phyloP scores from a whole-genome alignment of 2,888 invertebrate species.

The Leuctra nigra region DNA sequence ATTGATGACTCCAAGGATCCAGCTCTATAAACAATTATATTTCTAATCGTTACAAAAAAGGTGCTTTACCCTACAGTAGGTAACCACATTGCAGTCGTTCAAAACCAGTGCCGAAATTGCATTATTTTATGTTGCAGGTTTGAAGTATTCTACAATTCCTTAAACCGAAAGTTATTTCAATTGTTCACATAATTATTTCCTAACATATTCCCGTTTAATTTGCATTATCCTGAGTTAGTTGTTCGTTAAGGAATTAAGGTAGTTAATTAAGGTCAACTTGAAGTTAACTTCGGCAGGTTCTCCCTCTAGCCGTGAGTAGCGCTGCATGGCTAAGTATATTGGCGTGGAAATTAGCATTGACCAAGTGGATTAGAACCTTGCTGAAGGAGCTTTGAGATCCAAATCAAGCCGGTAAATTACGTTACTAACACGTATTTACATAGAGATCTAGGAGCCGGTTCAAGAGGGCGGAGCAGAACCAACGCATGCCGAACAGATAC shows the following conservation, averaged over 20 bases:
- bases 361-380: slow-evolving; percentile 3
- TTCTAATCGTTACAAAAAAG: too few species aligned
- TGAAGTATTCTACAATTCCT: too few species aligned
- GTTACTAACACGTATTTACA: background rate
- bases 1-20: too few species aligned
- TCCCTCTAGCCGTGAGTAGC: background rate
- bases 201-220: slow-evolving; percentile 4
- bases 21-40: too few species aligned
- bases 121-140: too few species aligned
- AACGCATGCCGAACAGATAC: too few species aligned
- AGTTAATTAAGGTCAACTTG: slow-evolving; percentile 16
- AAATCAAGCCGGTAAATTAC: slow-evolving; percentile 8
- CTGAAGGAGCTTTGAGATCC: slow-evolving; percentile 3
- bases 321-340: slow-evolving; percentile 17
- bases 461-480: slow-evolving; percentile 1
- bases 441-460: background rate
- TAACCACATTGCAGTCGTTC: too few species aligned
- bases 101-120: too few species aligned
- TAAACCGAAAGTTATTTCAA: too few species aligned
- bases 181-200: too few species aligned
- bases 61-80: too few species aligned
- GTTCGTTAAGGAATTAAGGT: slow-evolving; percentile 8
- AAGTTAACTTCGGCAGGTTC: background rate
- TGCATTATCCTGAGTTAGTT: background rate
- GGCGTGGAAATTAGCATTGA: slow-evolving; percentile 10